Conservation (phyloP, 2,797 vertebrate species). For the Taenioides sp. region DNA sequence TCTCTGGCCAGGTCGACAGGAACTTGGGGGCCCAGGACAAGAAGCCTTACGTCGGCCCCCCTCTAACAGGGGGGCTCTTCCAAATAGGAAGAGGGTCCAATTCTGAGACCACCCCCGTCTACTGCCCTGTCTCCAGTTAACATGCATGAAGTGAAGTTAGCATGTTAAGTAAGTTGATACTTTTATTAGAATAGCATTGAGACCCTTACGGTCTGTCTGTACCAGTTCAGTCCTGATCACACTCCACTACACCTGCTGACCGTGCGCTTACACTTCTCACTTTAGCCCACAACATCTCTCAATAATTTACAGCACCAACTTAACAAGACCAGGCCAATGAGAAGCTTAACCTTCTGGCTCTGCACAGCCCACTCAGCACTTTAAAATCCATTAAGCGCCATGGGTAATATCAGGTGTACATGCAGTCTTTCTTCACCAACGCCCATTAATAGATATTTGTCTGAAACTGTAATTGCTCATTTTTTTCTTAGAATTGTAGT, state of each 20-base stretch:
- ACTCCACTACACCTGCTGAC: conserved; percentile 38
- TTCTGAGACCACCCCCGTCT: too few relatives aligned
- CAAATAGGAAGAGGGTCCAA: too few relatives aligned
- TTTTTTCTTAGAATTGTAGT: neutral
- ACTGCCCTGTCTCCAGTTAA: too few relatives aligned
- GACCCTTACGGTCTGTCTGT: too few relatives aligned
- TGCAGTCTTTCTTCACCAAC: neutral
- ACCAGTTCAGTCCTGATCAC: conserved; percentile 26
- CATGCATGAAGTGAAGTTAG: too few relatives aligned
- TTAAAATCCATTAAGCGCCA: conserved; percentile 19
- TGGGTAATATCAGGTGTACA: conserved; percentile 7
- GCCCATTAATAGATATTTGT: neutral
- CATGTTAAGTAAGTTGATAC: too few relatives aligned
- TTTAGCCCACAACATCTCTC: conserved; percentile 37
- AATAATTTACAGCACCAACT: conserved; percentile 51
- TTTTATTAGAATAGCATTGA: too few relatives aligned
- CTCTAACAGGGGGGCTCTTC: too few relatives aligned
- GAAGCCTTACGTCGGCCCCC: too few relatives aligned
- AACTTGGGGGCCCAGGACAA: too few relatives aligned
- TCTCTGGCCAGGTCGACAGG: too few relatives aligned
- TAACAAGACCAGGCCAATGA: conserved; percentile 36
- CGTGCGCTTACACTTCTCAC: conserved; percentile 29
- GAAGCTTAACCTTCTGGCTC: conserved; percentile 29
- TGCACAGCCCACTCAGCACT: conserved; percentile 29
- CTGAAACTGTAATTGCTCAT: neutral